Base-by-base conservation (phyloP, 2,888 invertebrate species). In the Lepeophtheirus nordmannii region DNA sequence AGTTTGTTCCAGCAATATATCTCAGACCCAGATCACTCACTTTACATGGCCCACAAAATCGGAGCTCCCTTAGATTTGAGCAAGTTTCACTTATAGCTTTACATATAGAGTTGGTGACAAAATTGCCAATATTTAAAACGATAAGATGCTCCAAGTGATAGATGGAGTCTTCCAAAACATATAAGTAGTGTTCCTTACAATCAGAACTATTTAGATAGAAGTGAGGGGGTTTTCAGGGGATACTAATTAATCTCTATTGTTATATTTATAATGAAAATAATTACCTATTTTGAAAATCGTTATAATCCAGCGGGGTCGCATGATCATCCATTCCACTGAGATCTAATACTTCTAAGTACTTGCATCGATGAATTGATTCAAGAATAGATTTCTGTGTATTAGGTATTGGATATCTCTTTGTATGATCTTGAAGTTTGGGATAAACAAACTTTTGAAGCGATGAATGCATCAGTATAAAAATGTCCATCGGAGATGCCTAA, bases 401-500 rank as follows among this genome's bases (percentile, higher is more conserved):
- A 1, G 17, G 22, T 10, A 60, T 37, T 11, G 60, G 60, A 3
- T 60, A 30, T 22, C 39, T 60, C 37, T 14, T 60, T 14, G n/a
- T 8, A 17, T 46, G 53, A 46, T 46, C 53, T 37, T 10, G 23
- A 23, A 38, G 38, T 60, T 60, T 30, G 60, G 38, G 38, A 12
- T 38, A 14, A 38, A 60, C 39, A 37, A 38, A 60, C 14, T 60
- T 60, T 37, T 17, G 30, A 2, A 60, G 60, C 14, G n/a, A 46
- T 30, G 64, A 41, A 64, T 64, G 64, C 10, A 64, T 56, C 20
- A 64, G 30, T 10, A 64, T 41, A 39, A 39, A 64, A 12, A 64
- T 56, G 8, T 64, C 64, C 64, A 64, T 64, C 1, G 64, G 64
- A 56, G 64, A 64, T 23, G 56, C 64, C 46, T 64, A 11, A 37